Conservation (phyloP, 2,888 invertebrate genomes). For the Drosophila trichaetosa region DNA sequence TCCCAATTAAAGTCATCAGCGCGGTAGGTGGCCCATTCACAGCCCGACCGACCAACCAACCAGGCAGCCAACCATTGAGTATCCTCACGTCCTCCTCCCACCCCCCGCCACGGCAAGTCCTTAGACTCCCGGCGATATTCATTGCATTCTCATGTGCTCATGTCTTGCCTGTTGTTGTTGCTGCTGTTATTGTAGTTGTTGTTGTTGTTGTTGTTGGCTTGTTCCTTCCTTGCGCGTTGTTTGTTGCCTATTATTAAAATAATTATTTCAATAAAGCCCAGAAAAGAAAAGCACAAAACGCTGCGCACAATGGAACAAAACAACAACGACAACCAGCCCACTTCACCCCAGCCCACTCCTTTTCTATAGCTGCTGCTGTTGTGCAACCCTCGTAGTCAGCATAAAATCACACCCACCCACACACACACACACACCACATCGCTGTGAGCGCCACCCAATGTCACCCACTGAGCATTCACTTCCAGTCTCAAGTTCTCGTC, state of each 20-base stretch:
- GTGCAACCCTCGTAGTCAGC: slow-evolving; percentile 76
- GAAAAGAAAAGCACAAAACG: slow-evolving; percentile 78
- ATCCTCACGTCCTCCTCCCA: slow-evolving; percentile 20
- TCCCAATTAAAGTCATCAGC: slow-evolving; percentile 84
- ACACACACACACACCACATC: slow-evolving; percentile 13
- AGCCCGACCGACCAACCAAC: slow-evolving; percentile 24
- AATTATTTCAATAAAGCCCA: slow-evolving; percentile 80
- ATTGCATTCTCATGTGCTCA: slow-evolving; percentile 39
- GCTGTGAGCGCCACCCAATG: slow-evolving; percentile 28
- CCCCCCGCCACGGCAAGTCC: background rate
- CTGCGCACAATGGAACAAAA: slow-evolving; percentile 64
- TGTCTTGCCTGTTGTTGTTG: slow-evolving; percentile 22
- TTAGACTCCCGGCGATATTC: slow-evolving; percentile 20
- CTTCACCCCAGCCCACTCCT: background rate
- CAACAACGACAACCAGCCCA: slow-evolving; percentile 28
- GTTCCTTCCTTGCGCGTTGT: slow-evolving; percentile 59
- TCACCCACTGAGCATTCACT: slow-evolving; percentile 59
- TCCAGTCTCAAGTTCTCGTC: slow-evolving; percentile 55
- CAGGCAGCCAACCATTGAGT: slow-evolving; percentile 10
- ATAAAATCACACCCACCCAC: slow-evolving; percentile 62
- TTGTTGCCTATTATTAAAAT: slow-evolving; percentile 82
- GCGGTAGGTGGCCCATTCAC: slow-evolving; percentile 76
- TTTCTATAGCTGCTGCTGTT: slow-evolving; percentile 8
- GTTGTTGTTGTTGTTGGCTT: slow-evolving; percentile 27
- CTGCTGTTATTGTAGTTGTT: slow-evolving; percentile 18